phyloP scores from a whole-genome alignment of 2,797 vertebrate species.

The Luscinia luscinia region DNA sequence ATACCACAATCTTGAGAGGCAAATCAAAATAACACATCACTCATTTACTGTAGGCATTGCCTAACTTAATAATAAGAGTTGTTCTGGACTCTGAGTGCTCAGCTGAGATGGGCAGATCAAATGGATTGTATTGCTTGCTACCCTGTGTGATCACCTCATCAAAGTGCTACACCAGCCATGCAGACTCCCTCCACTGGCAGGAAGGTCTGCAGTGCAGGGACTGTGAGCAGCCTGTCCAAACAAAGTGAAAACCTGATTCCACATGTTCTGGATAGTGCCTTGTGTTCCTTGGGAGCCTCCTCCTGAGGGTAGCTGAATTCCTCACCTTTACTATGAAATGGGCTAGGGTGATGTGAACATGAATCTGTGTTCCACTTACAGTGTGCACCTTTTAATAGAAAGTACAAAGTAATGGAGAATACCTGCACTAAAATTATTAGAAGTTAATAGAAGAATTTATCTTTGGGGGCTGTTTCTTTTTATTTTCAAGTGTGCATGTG shows the following conservation, averaged over 20 bases:
- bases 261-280: neutral
- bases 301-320: neutral
- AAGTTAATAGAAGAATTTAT: neutral
- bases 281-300: neutral
- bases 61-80: neutral
- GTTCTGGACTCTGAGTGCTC: rapidly evolving
- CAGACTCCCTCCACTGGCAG: neutral
- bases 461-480: neutral
- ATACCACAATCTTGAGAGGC: neutral
- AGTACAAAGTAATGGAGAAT: neutral
- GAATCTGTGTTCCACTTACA: neutral
- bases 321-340: neutral
- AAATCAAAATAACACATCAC: neutral
- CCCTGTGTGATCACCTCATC: neutral
- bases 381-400: neutral
- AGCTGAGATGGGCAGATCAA: neutral
- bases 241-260: rapidly evolving
- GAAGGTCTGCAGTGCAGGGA: neutral
- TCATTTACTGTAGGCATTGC: neutral
- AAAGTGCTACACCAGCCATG: neutral
- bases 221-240: neutral
- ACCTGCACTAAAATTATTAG: neutral
- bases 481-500: neutral
- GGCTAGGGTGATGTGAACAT: neutral
- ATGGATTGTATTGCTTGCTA: neutral